Conservation (phyloP, 2,888 invertebrate species). For the Hypselothyrea guttata region DNA sequence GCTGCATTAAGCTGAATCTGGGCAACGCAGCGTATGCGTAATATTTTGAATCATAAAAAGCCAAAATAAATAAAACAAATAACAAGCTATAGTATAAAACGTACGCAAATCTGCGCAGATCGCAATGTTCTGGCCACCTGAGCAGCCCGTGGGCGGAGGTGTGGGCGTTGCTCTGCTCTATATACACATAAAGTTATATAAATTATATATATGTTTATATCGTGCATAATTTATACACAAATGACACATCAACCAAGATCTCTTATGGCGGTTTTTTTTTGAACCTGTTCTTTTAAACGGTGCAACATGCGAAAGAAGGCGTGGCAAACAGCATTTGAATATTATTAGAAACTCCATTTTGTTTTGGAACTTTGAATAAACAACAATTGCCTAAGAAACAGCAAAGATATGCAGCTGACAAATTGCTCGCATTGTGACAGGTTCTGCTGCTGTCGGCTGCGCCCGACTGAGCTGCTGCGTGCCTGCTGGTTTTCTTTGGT, state of each 20-base stretch:
- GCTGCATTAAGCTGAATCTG: slow-evolving; percentile 3
- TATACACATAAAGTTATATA: slow-evolving; percentile 12
- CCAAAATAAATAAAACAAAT: no score
- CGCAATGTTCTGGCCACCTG: slow-evolving; percentile 23
- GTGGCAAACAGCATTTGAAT: no score
- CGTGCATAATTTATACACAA: slow-evolving; percentile 27
- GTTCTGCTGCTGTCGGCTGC: no score
- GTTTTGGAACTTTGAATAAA: no score
- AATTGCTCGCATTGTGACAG: no score
- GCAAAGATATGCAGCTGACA: no score
- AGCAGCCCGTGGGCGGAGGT: slow-evolving; percentile 11
- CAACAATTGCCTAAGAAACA: no score
- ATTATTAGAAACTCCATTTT: no score
- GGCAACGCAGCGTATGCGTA: slow-evolving; percentile 23
- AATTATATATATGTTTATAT: slow-evolving; percentile 16
- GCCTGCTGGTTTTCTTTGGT: no score
- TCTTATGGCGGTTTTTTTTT: slow-evolving; percentile 10
- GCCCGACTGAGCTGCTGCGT: no score
- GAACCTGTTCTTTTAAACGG: slow-evolving; percentile 24
- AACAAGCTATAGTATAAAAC: no score
- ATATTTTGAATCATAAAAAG: slow-evolving; percentile 23
- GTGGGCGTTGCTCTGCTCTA: slow-evolving; percentile 42
- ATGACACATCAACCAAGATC: slow-evolving; percentile 33
- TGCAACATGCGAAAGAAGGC: neutral
- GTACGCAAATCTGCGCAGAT: no score